Evolutionary conservation across 2,797 vertebrate genomes (phyloP).

Genomic region (Darevskia nairensis): DNA sequence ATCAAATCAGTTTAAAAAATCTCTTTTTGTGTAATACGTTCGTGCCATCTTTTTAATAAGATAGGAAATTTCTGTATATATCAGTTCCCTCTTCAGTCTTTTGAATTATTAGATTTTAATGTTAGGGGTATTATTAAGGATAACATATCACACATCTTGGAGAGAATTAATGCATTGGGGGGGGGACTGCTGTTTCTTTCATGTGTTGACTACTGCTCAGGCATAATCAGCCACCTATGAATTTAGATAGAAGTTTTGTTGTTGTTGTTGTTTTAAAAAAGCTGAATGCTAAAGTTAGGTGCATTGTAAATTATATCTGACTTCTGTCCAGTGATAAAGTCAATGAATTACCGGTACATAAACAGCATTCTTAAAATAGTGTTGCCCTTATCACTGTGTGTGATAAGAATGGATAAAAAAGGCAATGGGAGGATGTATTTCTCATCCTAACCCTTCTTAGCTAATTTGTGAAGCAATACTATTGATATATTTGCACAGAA

Average conservation of each 20-base stretch:
- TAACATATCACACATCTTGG: conserved; percentile 31
- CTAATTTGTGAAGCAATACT: neutral
- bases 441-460: neutral
- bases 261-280: conserved; percentile 8
- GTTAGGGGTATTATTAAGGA: conserved; percentile 42
- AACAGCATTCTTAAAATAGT: neutral
- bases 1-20: neutral
- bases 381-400: neutral
- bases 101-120: conserved; percentile 49
- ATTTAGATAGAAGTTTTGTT: conserved; percentile 26
- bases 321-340: conserved; percentile 36
- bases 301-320: conserved; percentile 13
- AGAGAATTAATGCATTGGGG: conserved; percentile 35
- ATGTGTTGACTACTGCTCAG: conserved; percentile 26
- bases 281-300: neutral
- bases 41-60: conserved; percentile 48
- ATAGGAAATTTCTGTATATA: conserved; percentile 24
- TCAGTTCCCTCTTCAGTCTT: conserved; percentile 57
- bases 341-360: neutral
- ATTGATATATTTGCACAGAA: neutral
- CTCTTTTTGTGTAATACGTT: conserved; percentile 19
- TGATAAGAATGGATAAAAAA: conserved; percentile 21
- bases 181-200: neutral
- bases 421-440: accelerated
- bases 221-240: conserved; percentile 48